Evolutionary conservation across 1,140 invertebrate species (phyloP).

Genomic region (Apis laboriosa): DNA sequence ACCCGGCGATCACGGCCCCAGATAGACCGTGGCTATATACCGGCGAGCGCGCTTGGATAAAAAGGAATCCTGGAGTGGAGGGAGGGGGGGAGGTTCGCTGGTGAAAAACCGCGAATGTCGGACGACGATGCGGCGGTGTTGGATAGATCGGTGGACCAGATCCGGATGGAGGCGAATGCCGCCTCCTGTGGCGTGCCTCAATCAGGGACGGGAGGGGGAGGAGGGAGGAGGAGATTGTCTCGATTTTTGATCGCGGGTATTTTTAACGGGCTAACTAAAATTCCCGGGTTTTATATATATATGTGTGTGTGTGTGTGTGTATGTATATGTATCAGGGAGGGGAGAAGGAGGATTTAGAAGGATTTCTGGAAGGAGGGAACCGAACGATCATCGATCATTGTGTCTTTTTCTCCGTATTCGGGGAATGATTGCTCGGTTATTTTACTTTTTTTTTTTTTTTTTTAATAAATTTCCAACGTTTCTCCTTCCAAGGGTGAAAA

Average conservation of each 20-base stretch:
- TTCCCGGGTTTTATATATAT: background rate
- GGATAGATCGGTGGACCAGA: conserved; percentile 56
- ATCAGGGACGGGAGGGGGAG: conserved; percentile 13
- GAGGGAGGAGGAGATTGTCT: conserved; percentile 33
- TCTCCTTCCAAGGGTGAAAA: no score
- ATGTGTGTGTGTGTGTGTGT: no score
- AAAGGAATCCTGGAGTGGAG: conserved; percentile 61
- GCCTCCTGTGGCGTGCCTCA: conserved; percentile 40
- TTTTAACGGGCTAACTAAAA: background rate
- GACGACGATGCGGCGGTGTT: conserved; percentile 51
- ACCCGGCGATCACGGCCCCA: conserved; percentile 71
- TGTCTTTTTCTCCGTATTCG: no score
- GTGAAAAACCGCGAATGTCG: conserved; percentile 59
- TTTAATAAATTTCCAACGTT: no score
- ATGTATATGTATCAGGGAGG: background rate
- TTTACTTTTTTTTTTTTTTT: no score
- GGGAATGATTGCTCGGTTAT: no score
- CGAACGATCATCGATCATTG: no score
- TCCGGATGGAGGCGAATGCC: conserved; percentile 6
- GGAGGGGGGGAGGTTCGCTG: background rate
- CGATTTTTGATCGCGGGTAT: conserved; percentile 50
- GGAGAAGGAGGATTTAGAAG: no score
- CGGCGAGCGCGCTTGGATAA: conserved; percentile 58
- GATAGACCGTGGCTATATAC: conserved; percentile 68
- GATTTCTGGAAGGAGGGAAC: no score